phyloP scores from a whole-genome alignment of 2,888 invertebrate species.

The Steromphala cineraria region DNA sequence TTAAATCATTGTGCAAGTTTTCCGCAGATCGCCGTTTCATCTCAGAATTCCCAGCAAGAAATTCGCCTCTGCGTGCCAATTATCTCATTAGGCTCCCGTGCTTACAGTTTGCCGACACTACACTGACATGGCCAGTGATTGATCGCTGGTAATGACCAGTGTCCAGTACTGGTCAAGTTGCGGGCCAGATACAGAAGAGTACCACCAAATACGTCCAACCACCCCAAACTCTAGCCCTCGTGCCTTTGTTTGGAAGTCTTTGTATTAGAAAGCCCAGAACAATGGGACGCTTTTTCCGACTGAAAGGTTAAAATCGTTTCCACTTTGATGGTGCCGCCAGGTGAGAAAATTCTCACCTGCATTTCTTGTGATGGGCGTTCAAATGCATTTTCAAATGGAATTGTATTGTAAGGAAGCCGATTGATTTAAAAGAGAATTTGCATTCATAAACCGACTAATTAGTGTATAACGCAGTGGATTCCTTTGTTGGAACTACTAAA shows the following conservation, averaged over 20 bases:
- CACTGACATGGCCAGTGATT: not conserved
- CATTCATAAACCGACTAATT: no score
- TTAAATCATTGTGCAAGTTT: constrained; percentile 10
- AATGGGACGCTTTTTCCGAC: constrained; percentile 1
- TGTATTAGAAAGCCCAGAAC: constrained; percentile 13
- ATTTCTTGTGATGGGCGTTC: no score
- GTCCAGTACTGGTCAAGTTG: not conserved
- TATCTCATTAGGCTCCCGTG: constrained; percentile 7
- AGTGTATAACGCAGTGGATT: no score
- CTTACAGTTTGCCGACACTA: not conserved
- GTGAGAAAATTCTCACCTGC: not conserved
- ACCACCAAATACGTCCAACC: not conserved
- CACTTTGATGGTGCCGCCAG: not conserved
- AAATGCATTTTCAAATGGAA: no score
- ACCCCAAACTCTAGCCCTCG: not conserved
- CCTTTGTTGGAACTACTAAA: no score
- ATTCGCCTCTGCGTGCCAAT: not conserved
- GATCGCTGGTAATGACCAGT: constrained; percentile 13
- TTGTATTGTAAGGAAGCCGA: no score
- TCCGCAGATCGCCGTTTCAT: constrained; percentile 1
- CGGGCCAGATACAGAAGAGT: not conserved
- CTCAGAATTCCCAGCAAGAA: constrained; percentile 8
- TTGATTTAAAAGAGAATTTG: no score
- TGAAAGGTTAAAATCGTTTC: not conserved
- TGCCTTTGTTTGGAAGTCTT: not conserved